Conservation (phyloP, 2,113 vertebrate species). For the Corythoichthys haematopterus region DNA sequence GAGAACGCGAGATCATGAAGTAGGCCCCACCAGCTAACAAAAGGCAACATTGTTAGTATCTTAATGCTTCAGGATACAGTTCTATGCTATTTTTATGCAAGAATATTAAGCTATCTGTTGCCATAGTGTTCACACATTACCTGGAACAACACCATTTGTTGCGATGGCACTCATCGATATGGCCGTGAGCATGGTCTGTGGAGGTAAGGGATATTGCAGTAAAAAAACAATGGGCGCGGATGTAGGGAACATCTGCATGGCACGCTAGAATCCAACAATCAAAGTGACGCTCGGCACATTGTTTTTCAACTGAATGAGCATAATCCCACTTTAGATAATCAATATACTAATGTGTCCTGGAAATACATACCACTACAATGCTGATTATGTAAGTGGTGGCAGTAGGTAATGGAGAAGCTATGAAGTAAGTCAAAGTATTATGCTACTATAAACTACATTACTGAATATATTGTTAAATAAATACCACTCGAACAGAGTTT, state of each 20-base stretch:
- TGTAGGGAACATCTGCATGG: not conserved
- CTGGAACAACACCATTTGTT: conserved; percentile 94
- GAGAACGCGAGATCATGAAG: conserved; percentile 96
- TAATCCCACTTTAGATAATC: not conserved
- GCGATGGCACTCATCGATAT: conserved; percentile 98
- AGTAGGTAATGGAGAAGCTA: not conserved
- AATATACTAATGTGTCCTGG: not conserved
- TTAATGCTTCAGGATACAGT: not conserved
- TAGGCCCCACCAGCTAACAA: conserved; percentile 90
- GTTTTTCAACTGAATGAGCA: not conserved
- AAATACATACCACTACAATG: not conserved
- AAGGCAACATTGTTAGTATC: not conserved
- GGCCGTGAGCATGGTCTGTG: conserved; percentile 89
- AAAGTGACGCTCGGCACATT: not conserved
- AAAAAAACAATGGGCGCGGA: not conserved
- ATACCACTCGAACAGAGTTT: not conserved
- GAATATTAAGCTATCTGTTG: not conserved
- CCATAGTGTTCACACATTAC: conserved; percentile 55
- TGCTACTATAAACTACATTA: not conserved
- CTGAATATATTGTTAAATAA: not conserved
- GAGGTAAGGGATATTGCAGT: conserved; percentile 8
- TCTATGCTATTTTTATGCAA: not conserved
- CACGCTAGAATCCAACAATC: not conserved
- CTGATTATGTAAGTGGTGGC: not conserved
- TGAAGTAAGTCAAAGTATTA: not conserved